These are phyloP conservation scores for Phrynocephalus versicolor DNA, from an alignment of 2,113 vertebrate species.

Conservation along the genomic window DNA sequence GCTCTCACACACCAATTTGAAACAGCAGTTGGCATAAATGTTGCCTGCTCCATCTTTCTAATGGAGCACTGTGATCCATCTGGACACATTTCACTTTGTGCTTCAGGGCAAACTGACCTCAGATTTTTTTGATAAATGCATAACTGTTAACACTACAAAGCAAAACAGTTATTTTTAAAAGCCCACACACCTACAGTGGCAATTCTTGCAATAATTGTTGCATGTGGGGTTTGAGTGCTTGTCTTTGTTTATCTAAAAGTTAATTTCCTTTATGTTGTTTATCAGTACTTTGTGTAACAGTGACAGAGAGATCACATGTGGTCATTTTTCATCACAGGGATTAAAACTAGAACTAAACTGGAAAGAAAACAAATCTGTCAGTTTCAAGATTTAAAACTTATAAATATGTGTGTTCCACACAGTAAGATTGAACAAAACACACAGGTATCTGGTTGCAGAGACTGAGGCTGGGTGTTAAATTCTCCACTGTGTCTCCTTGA, in stretches of 20 bases:
- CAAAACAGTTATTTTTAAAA: background rate
- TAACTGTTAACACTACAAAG: background rate
- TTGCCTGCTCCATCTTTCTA: background rate
- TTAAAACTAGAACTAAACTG: background rate
- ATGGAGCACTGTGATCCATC: slow-evolving; percentile 1
- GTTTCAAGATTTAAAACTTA: background rate
- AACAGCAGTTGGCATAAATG: background rate
- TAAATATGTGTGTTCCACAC: background rate
- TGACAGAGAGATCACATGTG: background rate
- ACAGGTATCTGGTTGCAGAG: no score
- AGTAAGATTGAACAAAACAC: background rate
- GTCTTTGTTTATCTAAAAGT: background rate
- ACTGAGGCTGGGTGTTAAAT: no score
- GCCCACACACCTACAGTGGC: background rate
- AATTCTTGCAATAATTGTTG: background rate
- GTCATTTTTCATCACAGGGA: background rate
- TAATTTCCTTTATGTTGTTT: background rate
- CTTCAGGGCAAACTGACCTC: background rate
- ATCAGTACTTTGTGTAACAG: background rate
- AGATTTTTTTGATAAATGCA: background rate
- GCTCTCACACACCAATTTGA: background rate
- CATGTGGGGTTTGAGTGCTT: background rate
- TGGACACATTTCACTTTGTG: background rate
- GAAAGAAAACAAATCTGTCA: background rate
- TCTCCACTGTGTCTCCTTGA: no score